Evolutionary conservation across 2,888 invertebrate genomes (phyloP).

Genomic region (Phorcus lineatus): DNA sequence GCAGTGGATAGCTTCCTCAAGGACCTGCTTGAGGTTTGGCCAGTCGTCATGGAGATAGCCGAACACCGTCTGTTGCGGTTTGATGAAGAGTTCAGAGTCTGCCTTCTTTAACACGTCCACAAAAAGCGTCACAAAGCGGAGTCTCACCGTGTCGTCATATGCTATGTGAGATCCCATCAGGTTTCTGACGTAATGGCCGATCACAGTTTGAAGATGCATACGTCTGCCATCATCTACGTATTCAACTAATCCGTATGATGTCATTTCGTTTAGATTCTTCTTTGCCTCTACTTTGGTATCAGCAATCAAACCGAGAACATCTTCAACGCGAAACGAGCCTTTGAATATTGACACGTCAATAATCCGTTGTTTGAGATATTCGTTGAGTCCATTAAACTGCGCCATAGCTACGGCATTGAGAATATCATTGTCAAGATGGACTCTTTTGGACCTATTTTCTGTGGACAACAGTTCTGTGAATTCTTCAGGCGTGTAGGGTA

Average conservation of each 20-base stretch:
- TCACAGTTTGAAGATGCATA: not conserved
- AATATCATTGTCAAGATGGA: not conserved
- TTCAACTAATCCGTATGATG: not conserved
- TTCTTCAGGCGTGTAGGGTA: constrained; percentile 3
- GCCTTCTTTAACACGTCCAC: constrained; percentile 31
- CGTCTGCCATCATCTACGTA: not conserved
- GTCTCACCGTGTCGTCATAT: constrained; percentile 29
- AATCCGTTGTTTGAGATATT: not conserved
- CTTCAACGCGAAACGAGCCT: constrained; percentile 13
- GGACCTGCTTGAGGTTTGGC: constrained; percentile 33
- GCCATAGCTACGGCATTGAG: not conserved
- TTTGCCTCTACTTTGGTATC: not conserved
- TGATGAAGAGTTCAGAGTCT: constrained; percentile 30
- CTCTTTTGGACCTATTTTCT: not conserved
- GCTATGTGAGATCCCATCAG: not conserved
- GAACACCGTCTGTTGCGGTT: constrained; percentile 30
- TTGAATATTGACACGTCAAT: constrained; percentile 21
- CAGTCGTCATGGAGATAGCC: constrained; percentile 37
- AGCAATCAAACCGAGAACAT: not conserved
- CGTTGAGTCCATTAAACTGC: constrained; percentile 17
- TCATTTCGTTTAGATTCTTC: not conserved
- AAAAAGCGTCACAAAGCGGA: constrained; percentile 40
- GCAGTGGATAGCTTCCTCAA: constrained; percentile 42
- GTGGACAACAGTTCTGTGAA: not conserved
- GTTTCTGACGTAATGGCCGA: constrained; percentile 2